Evolutionary conservation across 2,113 vertebrate species (phyloP), one percentile per base, ranked within the genome.

Genomic region (Cottus gobio): DNA sequence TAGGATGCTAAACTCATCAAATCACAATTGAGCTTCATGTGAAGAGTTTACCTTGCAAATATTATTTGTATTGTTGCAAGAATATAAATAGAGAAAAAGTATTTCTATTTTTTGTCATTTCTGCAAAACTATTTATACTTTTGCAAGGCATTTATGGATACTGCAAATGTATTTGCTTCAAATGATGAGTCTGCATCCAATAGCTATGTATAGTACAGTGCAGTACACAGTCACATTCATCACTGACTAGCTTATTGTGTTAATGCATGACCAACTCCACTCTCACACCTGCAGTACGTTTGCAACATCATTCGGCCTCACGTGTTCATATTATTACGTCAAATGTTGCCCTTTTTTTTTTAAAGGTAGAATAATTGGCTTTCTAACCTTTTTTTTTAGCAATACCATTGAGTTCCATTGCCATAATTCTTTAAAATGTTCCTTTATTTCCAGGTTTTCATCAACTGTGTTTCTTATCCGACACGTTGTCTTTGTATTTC

Each of bases 241-340:
- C 87, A 89, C 76, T 71, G 76, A 42, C 74, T 48, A 18, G 34
- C 61, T 71, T 52, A 34, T 70, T 85, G 66, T 80, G 39, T 66
- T 70, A 5, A 12, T 15, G 60, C 52, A n/a, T 5, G 37, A 68
- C 37, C 62, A 73, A 34, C 44, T 64, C 31, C 31, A 22, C 71
- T 6, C 70, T 80, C 82, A 76, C 90, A 92, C 82, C 87, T 91
- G 83, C 85, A 65, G 28, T 70, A 16, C 60, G 75, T 52, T 18
- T 26, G 18, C 20, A 42, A n/a, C 57, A 15, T 64, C 66, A 68
- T n/a, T 0, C 3, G 24, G 12, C 4, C 56, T 36, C 42, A 7
- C 28, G 15, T 15, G 5, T 58, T 58, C 28, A 28, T 58, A 58
- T 28, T 15, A 57, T 15, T 7, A 28, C 1, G 26, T 7, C 1